Conservation (phyloP, 2,113 vertebrate species). For the Anoplopoma fimbria region DNA sequence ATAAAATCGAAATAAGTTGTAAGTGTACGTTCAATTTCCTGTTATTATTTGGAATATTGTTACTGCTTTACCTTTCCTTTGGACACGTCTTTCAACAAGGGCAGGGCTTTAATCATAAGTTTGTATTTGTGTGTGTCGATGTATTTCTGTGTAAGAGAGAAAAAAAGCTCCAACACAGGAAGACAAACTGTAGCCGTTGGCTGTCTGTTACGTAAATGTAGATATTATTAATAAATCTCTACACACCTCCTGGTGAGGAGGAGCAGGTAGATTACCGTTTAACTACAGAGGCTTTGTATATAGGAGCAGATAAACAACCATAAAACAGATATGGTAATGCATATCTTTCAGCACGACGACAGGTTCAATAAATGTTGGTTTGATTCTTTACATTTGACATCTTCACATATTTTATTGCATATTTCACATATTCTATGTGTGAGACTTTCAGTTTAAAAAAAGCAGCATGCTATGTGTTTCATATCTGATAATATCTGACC, state of each 20-base stretch:
- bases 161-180: neutral
- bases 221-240: neutral
- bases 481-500: neutral
- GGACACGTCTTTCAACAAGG: no score
- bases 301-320: neutral
- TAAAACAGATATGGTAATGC: neutral
- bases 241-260: no score
- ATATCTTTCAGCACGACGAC: no score
- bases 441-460: neutral
- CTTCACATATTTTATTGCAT: neutral
- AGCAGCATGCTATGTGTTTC: neutral
- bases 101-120: neutral
- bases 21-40: no score
- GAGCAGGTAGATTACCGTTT: neutral
- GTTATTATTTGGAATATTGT: no score
- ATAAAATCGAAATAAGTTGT: no score
- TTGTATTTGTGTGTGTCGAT: neutral
- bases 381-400: neutral
- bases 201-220: neutral
- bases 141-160: neutral
- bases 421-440: neutral
- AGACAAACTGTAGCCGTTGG: conserved; percentile 15
- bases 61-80: no score
- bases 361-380: neutral
- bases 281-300: neutral